phyloP scores from a whole-genome alignment of 2,888 invertebrate genomes.

The Brachyptera risi region DNA sequence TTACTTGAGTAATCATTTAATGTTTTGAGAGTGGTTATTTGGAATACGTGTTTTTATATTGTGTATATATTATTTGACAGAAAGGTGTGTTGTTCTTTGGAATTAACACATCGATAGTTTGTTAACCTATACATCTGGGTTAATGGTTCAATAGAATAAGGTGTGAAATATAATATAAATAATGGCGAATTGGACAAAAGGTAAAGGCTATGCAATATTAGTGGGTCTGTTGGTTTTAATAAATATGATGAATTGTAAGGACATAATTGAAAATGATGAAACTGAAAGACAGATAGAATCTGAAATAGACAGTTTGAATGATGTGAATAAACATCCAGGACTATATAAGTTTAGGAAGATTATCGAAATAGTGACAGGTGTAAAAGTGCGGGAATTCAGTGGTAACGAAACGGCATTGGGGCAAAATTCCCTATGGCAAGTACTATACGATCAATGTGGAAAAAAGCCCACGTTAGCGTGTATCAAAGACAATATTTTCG shows the following conservation, averaged over 20 bases:
- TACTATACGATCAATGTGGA: conserved; percentile 66
- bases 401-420: conserved; percentile 29
- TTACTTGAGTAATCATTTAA: too few relatives aligned
- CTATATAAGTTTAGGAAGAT: conserved; percentile 2
- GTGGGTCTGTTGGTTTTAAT: neutral
- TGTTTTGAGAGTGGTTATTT: too few relatives aligned
- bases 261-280: neutral
- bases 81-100: too few relatives aligned
- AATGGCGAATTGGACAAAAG: neutral
- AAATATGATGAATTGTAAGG: neutral
- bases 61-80: too few relatives aligned
- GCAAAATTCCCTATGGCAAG: conserved; percentile 68
- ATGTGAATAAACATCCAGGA: neutral
- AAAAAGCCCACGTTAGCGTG: conserved; percentile 64
- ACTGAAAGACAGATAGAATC: neutral
- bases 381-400: neutral
- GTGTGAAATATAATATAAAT: neutral
- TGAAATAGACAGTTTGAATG: conserved; percentile 12
- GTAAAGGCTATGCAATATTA: neutral
- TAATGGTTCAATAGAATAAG: too few relatives aligned
- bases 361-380: conserved; percentile 16
- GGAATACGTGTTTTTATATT: too few relatives aligned
- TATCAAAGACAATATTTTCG: conserved; percentile 70
- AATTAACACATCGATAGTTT: too few relatives aligned
- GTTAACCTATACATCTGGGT: too few relatives aligned